Evolutionary conservation across 1,140 invertebrate species (phyloP), one percentile per base, ranked within the genome.

Genomic region (Solenopsis fugax): DNA sequence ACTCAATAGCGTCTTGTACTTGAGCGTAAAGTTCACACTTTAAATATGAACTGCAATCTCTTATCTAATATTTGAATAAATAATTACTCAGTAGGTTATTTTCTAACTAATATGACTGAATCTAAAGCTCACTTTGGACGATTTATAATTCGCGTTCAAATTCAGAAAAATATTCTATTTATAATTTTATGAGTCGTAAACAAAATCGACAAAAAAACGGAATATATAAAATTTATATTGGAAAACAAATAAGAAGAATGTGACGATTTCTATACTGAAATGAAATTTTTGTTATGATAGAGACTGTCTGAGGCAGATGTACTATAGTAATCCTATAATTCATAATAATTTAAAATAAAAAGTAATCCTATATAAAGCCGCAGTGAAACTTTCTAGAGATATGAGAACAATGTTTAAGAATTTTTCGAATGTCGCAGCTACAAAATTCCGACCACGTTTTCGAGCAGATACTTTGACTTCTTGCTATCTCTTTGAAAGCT

Each of bases 401-500:
- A 50, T 34, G 7, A 37, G 21, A 75, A 75, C 67, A 84, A 60
- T 54, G n/a, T 75, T 84, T 73, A 82, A 84, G 41, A 60, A 75
- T 84, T 75, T 69, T 60, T 50, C 54, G n/a, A 75, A 75, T 60
- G 69, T 60, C 21, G 21, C n/a, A 34, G 41, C 29, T 73, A 41
- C 1, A 72, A 62, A 75, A 84, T 84, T 84, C 80, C 41, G 45
- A 54, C 24, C 80, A 84, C 69, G 80, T 84, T 62, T 60, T 41
- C 69, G 54, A 84, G 54, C 69, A 75, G 80, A 84, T 75, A 82
- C 80, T 71, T 84, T 48, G 80, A 84, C 80, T 84, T 60, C 71
- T 60, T 73, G 80, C 80, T 84, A 84, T 84, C 80, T 73, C 69
- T 75, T 84, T 84, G 69, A 84, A 84, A 84, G 80, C 69, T 62